Conservation (phyloP, 2,797 vertebrate genomes). For the Caiman crocodilus region DNA sequence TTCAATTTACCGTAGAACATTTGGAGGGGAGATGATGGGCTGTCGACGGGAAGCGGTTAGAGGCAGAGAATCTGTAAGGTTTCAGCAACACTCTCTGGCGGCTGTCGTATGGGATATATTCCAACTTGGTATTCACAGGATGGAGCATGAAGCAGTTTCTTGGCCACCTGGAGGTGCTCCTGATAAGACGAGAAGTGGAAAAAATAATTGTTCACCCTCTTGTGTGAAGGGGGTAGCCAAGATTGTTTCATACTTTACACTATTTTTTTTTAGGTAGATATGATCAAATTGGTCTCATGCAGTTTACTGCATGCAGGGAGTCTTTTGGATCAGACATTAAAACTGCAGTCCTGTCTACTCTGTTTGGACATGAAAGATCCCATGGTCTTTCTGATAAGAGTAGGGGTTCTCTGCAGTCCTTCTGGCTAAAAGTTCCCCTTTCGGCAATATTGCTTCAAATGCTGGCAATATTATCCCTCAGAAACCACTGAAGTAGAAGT, state of each 20-base stretch:
- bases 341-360: rapidly evolving
- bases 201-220: not conserved
- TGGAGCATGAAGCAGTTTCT: not conserved
- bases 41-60: constrained; percentile 8
- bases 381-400: not conserved
- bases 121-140: rapidly evolving
- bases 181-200: not conserved
- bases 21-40: not conserved
- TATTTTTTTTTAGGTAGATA: not conserved
- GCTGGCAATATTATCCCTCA: not conserved
- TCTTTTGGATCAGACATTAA: not conserved
- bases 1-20: not conserved
- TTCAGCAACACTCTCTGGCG: rapidly evolving
- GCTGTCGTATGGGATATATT: not conserved
- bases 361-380: not conserved
- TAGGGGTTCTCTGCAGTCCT: not conserved
- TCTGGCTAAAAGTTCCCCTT: not conserved
- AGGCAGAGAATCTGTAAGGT: not conserved
- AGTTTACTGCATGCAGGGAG: not conserved
- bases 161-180: not conserved
- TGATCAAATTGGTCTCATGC: not conserved
- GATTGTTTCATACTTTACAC: not conserved
- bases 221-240: not conserved
- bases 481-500: not conserved
- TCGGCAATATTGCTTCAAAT: not conserved